A percentile compares a stretch with the other conserved stretches of the same genome.
Evolutionary conservation across 1,140 invertebrate genomes (phyloP).

Genomic region (Matsumurasca onukii): DNA sequence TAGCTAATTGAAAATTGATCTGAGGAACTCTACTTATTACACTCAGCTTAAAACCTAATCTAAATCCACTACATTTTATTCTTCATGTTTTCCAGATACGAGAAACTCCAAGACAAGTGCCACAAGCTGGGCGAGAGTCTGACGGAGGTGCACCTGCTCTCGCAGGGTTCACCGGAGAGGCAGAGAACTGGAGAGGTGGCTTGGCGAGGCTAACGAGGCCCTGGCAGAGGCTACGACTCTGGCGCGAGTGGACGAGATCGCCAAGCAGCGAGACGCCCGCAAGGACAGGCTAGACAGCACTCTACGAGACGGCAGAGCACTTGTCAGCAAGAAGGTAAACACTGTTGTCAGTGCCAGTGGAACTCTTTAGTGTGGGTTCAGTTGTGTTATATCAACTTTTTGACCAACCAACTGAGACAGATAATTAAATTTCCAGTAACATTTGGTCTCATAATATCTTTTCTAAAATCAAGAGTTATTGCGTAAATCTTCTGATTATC

Average conservation of each 20-base stretch:
- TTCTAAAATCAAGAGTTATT: too few relatives aligned
- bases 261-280: conserved; percentile 58
- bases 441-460: too few relatives aligned
- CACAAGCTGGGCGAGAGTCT: conserved; percentile 77
- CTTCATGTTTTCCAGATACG: conserved; percentile 72
- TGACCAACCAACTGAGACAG: too few relatives aligned
- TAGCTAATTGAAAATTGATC: background rate
- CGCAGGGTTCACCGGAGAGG: conserved; percentile 68
- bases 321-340: conserved; percentile 87
- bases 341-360: too few relatives aligned
- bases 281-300: conserved; percentile 71
- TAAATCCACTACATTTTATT: too few relatives aligned
- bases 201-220: conserved; percentile 68
- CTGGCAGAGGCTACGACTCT: conserved; percentile 71
- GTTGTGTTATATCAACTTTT: too few relatives aligned
- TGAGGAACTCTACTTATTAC: too few relatives aligned
- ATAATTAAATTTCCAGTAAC: too few relatives aligned
- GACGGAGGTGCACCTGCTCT: conserved; percentile 75
- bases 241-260: conserved; percentile 51
- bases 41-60: too few relatives aligned
- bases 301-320: conserved; percentile 74
- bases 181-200: conserved; percentile 69
- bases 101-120: conserved; percentile 79
- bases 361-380: too few relatives aligned
- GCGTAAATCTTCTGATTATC: too few relatives aligned